phyloP scores from a whole-genome alignment of 2,888 invertebrate genomes.

The Nomada ruficornis region DNA sequence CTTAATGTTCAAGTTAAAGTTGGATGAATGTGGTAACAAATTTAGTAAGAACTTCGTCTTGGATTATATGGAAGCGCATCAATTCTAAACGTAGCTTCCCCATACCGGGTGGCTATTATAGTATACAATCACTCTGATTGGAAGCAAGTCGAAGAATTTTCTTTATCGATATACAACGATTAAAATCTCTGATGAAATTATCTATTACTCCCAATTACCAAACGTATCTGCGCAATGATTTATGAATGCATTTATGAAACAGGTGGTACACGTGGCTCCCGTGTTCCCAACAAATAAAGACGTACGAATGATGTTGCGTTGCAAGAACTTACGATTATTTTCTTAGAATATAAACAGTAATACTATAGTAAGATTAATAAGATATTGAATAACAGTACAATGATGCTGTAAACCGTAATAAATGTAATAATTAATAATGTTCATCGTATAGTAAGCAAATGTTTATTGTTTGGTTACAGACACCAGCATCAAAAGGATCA shows the following conservation, averaged over 20 bases:
- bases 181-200: not conserved
- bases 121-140: not conserved
- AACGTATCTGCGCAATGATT: not conserved
- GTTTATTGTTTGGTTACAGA: conserved; percentile 57
- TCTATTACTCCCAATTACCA: not conserved
- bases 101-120: not conserved
- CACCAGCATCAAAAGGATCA: conserved; percentile 47
- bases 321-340: conserved; percentile 30
- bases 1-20: conserved; percentile 9
- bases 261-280: not conserved
- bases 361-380: no score
- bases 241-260: not conserved
- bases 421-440: no score
- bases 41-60: conserved; percentile 26
- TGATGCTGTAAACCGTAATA: not conserved
- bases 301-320: not conserved
- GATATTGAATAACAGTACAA: not conserved
- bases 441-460: not conserved
- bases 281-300: not conserved
- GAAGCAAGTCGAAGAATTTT: not conserved
- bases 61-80: conserved; percentile 23
- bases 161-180: not conserved
- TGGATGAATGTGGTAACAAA: conserved; percentile 29
- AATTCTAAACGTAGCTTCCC: conserved; percentile 6
- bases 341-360: not conserved